These are phyloP conservation scores for Diachrysia chrysitis DNA, from an alignment of 2,888 invertebrate species.

Conservation along the genomic window DNA sequence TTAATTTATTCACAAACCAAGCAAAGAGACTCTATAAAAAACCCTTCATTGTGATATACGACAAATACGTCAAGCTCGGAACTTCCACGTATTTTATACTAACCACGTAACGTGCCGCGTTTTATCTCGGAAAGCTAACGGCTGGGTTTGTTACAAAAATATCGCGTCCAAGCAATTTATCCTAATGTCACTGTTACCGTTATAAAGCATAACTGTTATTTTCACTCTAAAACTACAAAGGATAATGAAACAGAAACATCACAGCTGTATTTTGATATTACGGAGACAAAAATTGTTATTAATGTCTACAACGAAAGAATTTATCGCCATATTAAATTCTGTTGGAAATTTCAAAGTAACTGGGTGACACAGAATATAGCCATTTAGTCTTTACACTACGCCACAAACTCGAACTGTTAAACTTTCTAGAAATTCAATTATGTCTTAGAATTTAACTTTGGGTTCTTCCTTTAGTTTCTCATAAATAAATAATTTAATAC, in stretches of 20 bases:
- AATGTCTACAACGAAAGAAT: conserved; percentile 36
- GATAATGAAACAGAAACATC: conserved; percentile 1
- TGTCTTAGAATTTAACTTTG: conserved; percentile 41
- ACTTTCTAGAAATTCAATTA: conserved; percentile 55
- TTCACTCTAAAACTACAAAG: conserved; percentile 38
- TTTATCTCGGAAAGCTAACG: not conserved
- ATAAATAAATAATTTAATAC: conserved; percentile 54
- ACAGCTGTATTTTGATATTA: conserved; percentile 35
- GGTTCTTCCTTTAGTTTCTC: conserved; percentile 35
- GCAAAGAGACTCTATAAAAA: not conserved
- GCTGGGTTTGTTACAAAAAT: not conserved
- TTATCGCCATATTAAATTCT: conserved; percentile 33
- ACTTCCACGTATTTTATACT: not conserved
- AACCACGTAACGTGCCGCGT: not conserved
- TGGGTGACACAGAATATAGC: conserved; percentile 23
- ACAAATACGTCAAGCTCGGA: not conserved
- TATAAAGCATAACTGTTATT: conserved; percentile 22
- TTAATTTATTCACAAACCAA: not conserved
- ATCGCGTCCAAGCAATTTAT: conserved; percentile 8
- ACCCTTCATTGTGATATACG: not conserved
- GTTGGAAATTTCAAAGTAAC: conserved; percentile 27
- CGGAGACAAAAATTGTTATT: conserved; percentile 38
- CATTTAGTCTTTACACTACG: conserved; percentile 37
- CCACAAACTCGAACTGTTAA: conserved; percentile 37
- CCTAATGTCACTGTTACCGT: conserved; percentile 6